Evolutionary conservation across 2,113 vertebrate species (phyloP).

Genomic region (Rhadina sibilatrix): DNA sequence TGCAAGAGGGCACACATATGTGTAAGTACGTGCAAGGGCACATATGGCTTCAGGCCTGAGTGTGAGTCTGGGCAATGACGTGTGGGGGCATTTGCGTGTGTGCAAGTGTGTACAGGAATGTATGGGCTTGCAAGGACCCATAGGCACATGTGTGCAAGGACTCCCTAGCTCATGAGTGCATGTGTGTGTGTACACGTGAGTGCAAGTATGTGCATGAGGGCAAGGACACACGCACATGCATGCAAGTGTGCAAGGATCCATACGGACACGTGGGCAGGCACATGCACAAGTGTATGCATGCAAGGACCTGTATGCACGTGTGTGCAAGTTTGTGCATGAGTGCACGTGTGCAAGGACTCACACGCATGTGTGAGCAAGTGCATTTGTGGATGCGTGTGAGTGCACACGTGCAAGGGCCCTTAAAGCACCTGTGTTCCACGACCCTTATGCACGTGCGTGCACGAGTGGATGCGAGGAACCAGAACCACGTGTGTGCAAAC

Average conservation of each 20-base stretch:
- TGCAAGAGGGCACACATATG: not conserved
- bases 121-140: not conserved
- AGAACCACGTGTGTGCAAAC: accelerated
- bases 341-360: not conserved
- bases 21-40: not conserved
- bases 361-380: not conserved
- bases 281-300: too few relatives aligned
- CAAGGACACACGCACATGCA: accelerated
- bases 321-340: not conserved
- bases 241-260: not conserved
- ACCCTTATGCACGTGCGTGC: too few relatives aligned
- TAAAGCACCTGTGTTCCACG: not conserved
- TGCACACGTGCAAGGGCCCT: not conserved
- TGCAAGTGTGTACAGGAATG: not conserved
- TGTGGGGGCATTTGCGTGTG: not conserved
- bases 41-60: accelerated
- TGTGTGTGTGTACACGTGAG: accelerated
- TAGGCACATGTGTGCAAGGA: accelerated
- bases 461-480: not conserved
- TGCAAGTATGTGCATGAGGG: not conserved
- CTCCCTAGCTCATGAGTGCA: not conserved
- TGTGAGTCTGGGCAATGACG: not conserved
- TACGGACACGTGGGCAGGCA: not conserved
- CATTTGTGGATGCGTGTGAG: not conserved
- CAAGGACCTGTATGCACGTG: accelerated